Percentiles rank a stretch among this genome's conserved stretches.
Evolutionary conservation across 2,888 invertebrate genomes (phyloP).

Genomic region (Stenurella melanura): DNA sequence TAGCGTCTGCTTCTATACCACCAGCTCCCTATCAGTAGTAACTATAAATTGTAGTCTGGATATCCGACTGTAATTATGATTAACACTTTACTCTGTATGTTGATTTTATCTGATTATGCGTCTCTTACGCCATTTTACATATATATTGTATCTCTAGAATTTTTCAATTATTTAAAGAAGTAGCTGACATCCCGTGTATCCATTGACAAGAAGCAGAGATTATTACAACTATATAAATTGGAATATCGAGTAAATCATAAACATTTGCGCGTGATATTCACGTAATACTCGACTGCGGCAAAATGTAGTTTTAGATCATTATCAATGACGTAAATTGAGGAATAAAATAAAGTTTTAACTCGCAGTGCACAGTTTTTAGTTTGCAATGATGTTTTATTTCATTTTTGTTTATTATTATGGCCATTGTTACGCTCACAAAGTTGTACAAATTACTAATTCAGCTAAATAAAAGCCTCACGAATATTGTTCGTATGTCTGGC

Average conservation of each 20-base stretch:
- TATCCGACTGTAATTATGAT: no score
- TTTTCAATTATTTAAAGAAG: no score
- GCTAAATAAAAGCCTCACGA: background rate
- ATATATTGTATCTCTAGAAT: no score
- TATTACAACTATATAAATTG: no score
- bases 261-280: background rate
- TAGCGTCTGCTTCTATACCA: no score
- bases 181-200: no score
- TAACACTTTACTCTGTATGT: no score
- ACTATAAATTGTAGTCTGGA: no score
- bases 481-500: background rate
- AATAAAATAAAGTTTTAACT: background rate
- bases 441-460: background rate
- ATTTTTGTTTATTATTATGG: background rate
- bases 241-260: background rate
- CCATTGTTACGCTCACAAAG: background rate
- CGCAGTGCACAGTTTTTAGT: background rate
- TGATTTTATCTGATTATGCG: no score
- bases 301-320: background rate
- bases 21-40: no score
- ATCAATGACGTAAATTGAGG: background rate
- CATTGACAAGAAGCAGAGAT: no score
- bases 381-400: background rate
- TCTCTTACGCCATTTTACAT: no score
- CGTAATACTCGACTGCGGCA: background rate